phyloP scores from a whole-genome alignment of 2,797 vertebrate species.

The Urosaurus nigricauda region DNA sequence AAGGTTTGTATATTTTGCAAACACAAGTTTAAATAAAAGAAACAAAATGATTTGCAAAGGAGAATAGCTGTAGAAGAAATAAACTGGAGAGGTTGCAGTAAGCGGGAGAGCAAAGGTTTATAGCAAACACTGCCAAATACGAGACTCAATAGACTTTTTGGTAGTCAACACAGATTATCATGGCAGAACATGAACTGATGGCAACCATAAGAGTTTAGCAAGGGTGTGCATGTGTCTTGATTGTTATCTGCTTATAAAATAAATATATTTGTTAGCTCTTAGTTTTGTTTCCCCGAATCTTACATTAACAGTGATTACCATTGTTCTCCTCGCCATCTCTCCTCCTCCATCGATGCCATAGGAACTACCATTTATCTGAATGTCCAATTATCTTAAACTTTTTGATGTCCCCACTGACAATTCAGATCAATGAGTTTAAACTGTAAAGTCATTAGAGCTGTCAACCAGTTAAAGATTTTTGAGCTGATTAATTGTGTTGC shows the following conservation, averaged over 20 bases:
- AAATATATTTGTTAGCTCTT: slow-evolving; percentile 1
- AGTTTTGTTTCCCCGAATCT: not conserved
- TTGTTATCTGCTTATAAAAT: not conserved
- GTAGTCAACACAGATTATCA: not conserved
- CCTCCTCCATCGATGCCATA: not conserved
- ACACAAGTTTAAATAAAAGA: not conserved
- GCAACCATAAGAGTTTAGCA: not conserved
- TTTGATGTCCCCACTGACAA: slow-evolving; percentile 36
- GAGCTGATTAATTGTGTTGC: slow-evolving; percentile 46
- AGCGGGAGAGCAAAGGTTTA: not conserved
- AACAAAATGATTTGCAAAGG: not conserved
- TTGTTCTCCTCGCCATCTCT: no score
- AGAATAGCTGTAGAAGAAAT: not conserved
- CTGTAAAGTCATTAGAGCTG: slow-evolving; percentile 41
- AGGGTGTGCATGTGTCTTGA: not conserved
- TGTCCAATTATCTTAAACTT: slow-evolving; percentile 36
- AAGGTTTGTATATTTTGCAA: not conserved
- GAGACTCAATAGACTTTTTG: not conserved
- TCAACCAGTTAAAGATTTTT: slow-evolving; percentile 41
- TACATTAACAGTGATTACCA: not conserved
- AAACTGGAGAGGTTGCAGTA: not conserved
- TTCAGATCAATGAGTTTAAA: slow-evolving; percentile 44
- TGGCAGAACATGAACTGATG: not conserved
- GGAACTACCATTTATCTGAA: slow-evolving; percentile 19
- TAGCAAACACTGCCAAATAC: accelerated